phyloP scores from a whole-genome alignment of 2,888 invertebrate genomes.

The Callinectes sapidus region DNA sequence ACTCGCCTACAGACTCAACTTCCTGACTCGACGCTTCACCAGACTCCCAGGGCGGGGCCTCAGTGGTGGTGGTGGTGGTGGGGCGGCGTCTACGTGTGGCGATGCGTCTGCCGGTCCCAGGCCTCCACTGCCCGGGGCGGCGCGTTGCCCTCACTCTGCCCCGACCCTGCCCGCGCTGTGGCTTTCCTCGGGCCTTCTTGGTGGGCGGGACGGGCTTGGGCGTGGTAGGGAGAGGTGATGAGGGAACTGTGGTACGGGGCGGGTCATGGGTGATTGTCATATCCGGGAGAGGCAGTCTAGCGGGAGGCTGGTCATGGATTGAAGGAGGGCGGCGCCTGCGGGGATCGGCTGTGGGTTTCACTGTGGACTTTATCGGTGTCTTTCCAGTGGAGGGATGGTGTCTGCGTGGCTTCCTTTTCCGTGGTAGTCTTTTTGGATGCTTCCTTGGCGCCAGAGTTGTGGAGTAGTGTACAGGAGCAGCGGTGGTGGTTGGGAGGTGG shows the following conservation, averaged over 20 bases:
- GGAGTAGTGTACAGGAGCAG: neutral
- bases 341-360: neutral
- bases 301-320: neutral
- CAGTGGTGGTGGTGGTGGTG: neutral
- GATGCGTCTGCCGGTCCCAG: neutral
- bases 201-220: neutral
- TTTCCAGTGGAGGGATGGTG: neutral
- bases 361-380: neutral
- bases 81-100: neutral
- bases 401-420: neutral
- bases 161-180: neutral
- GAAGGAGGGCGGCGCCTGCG: slow-evolving; percentile 1
- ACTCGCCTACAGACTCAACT: neutral
- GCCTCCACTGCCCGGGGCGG: neutral
- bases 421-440: neutral
- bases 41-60: neutral
- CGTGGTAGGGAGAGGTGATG: neutral
- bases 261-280: neutral
- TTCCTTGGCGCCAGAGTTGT: neutral
- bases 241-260: neutral
- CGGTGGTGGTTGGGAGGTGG: neutral
- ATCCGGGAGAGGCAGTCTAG: neutral
- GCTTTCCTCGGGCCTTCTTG: neutral
- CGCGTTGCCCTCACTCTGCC: neutral
- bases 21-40: neutral